Conservation (phyloP, 2,113 vertebrate species). For the Ceyx cyanopectus region DNA sequence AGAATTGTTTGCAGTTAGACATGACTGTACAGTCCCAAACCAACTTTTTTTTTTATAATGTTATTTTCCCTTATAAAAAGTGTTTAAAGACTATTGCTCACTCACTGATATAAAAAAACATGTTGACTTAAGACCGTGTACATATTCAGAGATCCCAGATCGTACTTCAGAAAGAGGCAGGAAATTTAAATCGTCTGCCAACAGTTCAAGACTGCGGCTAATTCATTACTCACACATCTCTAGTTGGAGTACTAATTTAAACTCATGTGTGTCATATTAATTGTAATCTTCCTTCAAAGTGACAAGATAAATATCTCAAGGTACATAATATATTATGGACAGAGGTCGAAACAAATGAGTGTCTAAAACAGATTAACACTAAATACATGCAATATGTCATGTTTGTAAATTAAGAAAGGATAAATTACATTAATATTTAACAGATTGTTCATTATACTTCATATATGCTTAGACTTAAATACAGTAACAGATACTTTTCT, state of each 20-base stretch:
- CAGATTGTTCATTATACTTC: slow-evolving; percentile 70
- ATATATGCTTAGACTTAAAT: slow-evolving; percentile 62
- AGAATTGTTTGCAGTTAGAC: slow-evolving; percentile 65
- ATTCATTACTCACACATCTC: slow-evolving; percentile 81
- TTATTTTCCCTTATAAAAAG: neutral
- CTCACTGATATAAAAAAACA: slow-evolving; percentile 54
- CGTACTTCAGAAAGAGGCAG: slow-evolving; percentile 52
- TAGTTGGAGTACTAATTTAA: slow-evolving; percentile 79
- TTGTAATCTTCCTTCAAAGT: slow-evolving; percentile 80
- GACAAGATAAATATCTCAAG: slow-evolving; percentile 82
- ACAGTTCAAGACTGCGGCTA: slow-evolving; percentile 74
- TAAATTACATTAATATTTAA: slow-evolving; percentile 75
- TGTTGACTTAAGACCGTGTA: slow-evolving; percentile 32
- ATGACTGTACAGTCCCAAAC: slow-evolving; percentile 38
- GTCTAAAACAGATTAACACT: slow-evolving; percentile 79
- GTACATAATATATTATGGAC: slow-evolving; percentile 79
- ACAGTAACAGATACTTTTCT: slow-evolving; percentile 17
- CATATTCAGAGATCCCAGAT: slow-evolving; percentile 62
- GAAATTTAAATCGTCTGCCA: slow-evolving; percentile 78
- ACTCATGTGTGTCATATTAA: slow-evolving; percentile 78
- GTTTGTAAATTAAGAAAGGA: slow-evolving; percentile 77
- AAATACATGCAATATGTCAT: slow-evolving; percentile 76
- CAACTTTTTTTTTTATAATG: neutral
- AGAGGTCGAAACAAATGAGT: slow-evolving; percentile 79
- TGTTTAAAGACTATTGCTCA: slow-evolving; percentile 30